These are phyloP conservation scores for Aricia agestis DNA, from an alignment of 1,140 invertebrate species.

Conservation along the genomic window DNA sequence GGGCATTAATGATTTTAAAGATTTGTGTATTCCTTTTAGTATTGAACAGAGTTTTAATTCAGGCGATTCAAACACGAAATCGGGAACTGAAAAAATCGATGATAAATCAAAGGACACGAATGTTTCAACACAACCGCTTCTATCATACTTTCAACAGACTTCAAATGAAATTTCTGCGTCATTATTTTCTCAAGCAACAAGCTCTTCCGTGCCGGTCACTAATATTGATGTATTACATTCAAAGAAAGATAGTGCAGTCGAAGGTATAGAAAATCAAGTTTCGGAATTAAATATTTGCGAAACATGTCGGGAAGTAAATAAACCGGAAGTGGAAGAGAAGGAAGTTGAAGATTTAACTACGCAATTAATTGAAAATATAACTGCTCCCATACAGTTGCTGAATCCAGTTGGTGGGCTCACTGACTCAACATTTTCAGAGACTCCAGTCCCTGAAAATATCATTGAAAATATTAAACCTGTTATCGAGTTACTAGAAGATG, in stretches of 20 bases:
- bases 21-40: slow-evolving; percentile 7
- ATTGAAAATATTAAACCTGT: slow-evolving; percentile 43
- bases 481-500: slow-evolving; percentile 42
- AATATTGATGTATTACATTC: background rate
- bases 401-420: slow-evolving; percentile 53
- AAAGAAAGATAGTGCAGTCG: background rate
- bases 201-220: background rate
- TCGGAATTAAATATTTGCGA: slow-evolving; percentile 56
- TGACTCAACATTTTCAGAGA: slow-evolving; percentile 22
- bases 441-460: slow-evolving; percentile 30
- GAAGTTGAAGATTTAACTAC: slow-evolving; percentile 54
- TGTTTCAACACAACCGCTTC: background rate
- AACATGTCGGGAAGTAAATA: slow-evolving; percentile 56
- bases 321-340: slow-evolving; percentile 50
- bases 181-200: background rate
- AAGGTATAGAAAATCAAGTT: slow-evolving; percentile 30
- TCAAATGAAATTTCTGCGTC: background rate
- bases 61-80: background rate
- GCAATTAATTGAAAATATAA: slow-evolving; percentile 67
- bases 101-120: background rate
- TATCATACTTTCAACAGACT: slow-evolving; percentile 3
- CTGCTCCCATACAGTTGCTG: slow-evolving; percentile 56
- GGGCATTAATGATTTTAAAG: slow-evolving; percentile 11
- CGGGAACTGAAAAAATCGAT: background rate
- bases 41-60: background rate